These are phyloP conservation scores for Drosophila borealis DNA, from an alignment of 2,888 invertebrate species.

Conservation along the genomic window DNA sequence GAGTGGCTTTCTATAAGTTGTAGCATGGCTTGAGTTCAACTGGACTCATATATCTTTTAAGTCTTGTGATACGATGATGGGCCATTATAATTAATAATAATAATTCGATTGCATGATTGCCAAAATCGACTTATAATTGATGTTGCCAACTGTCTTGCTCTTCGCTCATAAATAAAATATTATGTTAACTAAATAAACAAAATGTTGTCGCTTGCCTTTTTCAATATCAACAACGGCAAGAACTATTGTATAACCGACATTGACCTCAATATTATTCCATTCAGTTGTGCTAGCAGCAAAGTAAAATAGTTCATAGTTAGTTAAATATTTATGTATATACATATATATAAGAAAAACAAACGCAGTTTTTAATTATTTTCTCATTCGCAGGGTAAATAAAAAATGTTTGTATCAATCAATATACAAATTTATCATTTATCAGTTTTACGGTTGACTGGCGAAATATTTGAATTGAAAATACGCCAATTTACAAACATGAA, in stretches of 20 bases:
- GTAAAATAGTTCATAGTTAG: slow-evolving; percentile 34
- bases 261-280: slow-evolving; percentile 58
- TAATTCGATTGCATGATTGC: slow-evolving; percentile 71
- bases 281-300: slow-evolving; percentile 23
- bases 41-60: slow-evolving; percentile 61
- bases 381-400: slow-evolving; percentile 51
- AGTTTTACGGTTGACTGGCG: slow-evolving; percentile 34
- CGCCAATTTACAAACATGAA: slow-evolving; percentile 2
- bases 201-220: slow-evolving; percentile 5
- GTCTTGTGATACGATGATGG: slow-evolving; percentile 75
- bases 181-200: slow-evolving; percentile 33
- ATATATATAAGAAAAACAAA: slow-evolving; percentile 20
- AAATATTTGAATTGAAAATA: slow-evolving; percentile 35
- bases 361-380: slow-evolving; percentile 13
- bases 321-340: too few relatives aligned
- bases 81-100: slow-evolving; percentile 69
- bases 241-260: slow-evolving; percentile 50
- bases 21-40: slow-evolving; percentile 15
- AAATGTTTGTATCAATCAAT: slow-evolving; percentile 33
- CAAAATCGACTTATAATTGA: slow-evolving; percentile 51
- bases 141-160: slow-evolving; percentile 24
- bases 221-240: slow-evolving; percentile 30
- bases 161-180: slow-evolving; percentile 14
- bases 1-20: slow-evolving; percentile 43
- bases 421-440: too few relatives aligned